A percentile compares a stretch with the other conserved stretches of the same genome.
Evolutionary conservation across 2,113 vertebrate genomes (phyloP).

Genomic region (Prietella phreatophila): DNA sequence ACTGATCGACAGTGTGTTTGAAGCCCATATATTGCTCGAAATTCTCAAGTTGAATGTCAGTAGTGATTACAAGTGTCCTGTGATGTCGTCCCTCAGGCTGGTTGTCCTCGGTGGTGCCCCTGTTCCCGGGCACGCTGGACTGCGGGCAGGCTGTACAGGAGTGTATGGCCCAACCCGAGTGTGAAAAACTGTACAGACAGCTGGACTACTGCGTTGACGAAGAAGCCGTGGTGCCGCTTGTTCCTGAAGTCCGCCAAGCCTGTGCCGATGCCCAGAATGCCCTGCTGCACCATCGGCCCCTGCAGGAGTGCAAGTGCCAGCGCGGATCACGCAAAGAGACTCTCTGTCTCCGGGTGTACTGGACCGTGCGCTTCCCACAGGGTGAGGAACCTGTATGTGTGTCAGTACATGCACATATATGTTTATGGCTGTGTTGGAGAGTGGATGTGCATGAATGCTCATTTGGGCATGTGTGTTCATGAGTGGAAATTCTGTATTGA

Average conservation of each 20-base stretch:
- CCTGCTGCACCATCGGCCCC: constrained; percentile 71
- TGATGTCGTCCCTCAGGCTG: constrained; percentile 42
- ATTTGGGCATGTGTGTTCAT: neutral
- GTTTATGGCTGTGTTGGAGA: neutral
- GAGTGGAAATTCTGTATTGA: neutral
- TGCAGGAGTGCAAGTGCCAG: constrained; percentile 84
- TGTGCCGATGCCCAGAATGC: constrained; percentile 78
- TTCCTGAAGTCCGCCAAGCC: constrained; percentile 62
- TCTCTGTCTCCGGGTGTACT: constrained; percentile 84
- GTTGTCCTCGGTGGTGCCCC: constrained; percentile 45
- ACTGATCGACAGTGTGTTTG: neutral
- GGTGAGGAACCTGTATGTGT: constrained; percentile 71
- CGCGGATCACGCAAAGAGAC: constrained; percentile 83
- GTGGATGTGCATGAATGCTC: constrained; percentile 22
- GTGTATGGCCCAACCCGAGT: constrained; percentile 74
- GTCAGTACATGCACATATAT: constrained; percentile 20
- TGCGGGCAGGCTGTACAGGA: constrained; percentile 77
- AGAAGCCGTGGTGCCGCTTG: constrained; percentile 58
- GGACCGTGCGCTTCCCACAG: constrained; percentile 80
- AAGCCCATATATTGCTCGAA: neutral
- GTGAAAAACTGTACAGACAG: constrained; percentile 75
- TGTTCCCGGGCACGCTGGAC: constrained; percentile 55
- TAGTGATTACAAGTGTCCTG: neutral
- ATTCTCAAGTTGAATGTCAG: neutral
- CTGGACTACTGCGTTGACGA: constrained; percentile 78